Conservation (phyloP, 2,888 invertebrate species). For the Eledona agricola region DNA sequence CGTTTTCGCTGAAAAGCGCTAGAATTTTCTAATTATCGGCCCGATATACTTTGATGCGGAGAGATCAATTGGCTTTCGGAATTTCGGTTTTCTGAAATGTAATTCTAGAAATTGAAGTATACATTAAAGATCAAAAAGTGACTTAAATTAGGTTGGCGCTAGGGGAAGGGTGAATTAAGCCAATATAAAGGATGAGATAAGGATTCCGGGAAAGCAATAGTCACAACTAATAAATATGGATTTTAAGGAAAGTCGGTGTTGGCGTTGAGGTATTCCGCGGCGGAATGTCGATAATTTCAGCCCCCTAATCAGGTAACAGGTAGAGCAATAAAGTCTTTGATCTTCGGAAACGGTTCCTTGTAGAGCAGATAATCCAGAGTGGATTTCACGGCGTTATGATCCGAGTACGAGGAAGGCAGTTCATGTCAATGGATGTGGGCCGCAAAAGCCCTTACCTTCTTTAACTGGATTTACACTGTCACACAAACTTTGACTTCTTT, state of each 20-base stretch:
- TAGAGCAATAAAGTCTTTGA: conserved; percentile 53
- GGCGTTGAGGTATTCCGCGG: conserved; percentile 43
- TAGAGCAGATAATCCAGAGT: conserved; percentile 51
- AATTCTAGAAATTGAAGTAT: conserved; percentile 19
- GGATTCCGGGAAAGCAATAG: conserved; percentile 23
- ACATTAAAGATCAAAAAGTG: conserved; percentile 25
- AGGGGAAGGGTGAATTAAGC: conserved; percentile 28
- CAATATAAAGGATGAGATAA: conserved; percentile 23
- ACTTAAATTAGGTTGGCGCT: conserved; percentile 14
- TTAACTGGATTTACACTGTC: conserved; percentile 45
- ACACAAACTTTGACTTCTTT: conserved; percentile 39
- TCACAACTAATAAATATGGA: conserved; percentile 32
- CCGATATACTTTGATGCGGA: too few relatives aligned
- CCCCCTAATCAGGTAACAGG: conserved; percentile 51
- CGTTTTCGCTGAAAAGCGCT: too few relatives aligned
- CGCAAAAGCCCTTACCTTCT: conserved; percentile 47
- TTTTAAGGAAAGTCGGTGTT: conserved; percentile 27
- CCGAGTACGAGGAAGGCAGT: conserved; percentile 43
- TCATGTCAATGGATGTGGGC: conserved; percentile 48
- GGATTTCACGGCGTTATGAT: conserved; percentile 52
- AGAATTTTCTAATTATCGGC: too few relatives aligned
- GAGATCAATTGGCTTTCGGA: conserved; percentile 18
- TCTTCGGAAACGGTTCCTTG: conserved; percentile 50
- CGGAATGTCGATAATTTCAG: conserved; percentile 49
- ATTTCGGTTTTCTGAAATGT: conserved; percentile 1